Evolutionary conservation across 2,888 invertebrate genomes (phyloP).

Genomic region (Neria commutata): DNA sequence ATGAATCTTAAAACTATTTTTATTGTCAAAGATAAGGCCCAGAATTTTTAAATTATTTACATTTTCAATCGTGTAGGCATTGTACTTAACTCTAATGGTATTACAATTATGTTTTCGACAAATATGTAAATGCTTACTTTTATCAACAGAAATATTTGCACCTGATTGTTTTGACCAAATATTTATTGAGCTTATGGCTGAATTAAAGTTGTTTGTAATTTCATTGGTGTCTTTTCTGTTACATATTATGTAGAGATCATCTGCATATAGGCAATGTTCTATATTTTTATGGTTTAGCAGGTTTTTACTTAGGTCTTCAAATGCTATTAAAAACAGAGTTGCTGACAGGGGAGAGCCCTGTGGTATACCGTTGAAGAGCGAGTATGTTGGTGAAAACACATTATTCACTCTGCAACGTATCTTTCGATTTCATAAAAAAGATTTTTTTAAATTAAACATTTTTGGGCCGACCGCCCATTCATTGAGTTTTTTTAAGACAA

Average conservation of each 20-base stretch:
- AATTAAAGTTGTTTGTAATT: background rate
- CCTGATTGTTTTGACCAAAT: background rate
- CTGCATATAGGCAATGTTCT: slow-evolving; percentile 8
- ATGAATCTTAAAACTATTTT: too few species aligned
- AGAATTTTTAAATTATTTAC: too few species aligned
- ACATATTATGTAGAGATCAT: slow-evolving; percentile 1
- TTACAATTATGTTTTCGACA: too few species aligned
- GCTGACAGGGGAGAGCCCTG: slow-evolving; percentile 4
- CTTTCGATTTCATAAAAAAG: background rate
- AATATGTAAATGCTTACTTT: too few species aligned
- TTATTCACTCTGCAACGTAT: slow-evolving; percentile 1
- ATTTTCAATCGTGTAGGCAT: too few species aligned
- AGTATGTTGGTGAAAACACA: background rate
- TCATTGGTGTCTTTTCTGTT: too few species aligned
- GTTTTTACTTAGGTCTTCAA: background rate
- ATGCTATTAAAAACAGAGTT: slow-evolving; percentile 8
- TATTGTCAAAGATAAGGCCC: too few species aligned
- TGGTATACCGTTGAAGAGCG: background rate
- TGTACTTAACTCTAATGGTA: too few species aligned
- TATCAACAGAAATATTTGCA: background rate
- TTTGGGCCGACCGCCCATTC: background rate
- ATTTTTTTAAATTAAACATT: background rate
- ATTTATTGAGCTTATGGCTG: background rate
- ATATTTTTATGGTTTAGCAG: background rate
- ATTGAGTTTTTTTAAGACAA: background rate